Base-by-base conservation (phyloP, 2,797 vertebrate genomes). In the Chromis chromis region DNA sequence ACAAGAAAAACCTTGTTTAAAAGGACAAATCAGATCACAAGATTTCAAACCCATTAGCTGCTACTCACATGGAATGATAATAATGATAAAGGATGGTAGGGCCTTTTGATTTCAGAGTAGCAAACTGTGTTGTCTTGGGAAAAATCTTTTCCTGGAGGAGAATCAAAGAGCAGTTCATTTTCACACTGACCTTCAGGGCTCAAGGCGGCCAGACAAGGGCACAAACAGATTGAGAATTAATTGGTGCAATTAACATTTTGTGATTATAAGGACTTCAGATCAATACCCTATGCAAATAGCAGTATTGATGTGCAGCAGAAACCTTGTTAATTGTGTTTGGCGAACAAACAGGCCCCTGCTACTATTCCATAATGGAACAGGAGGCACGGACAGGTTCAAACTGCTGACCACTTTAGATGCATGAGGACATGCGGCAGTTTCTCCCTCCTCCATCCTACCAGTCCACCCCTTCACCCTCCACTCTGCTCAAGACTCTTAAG, bases 181-280 rank as follows among this genome's bases (percentile, higher is more conserved):
- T 96, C 93, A 87, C 83, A 90, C 95, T 97, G 96, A 98, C 97
- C 96, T 99, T 97, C 95, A 96, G 89, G 82, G 89, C 94, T 95
- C 91, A 94, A 94, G 88, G 91, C 92, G 93, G 93, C 94, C 93
- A 95, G 95, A 92, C 94, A 95, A 93, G 93, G 95, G 94, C 95
- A 94, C 91, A 94, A 96, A 96, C 94, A 97, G 96, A 96, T 96
- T 96, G 96, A 94, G 94, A 97, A 98, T 98, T 98, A 98, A 98
- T 98, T 98, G 96, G 95, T 95, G 93, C 96, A 97, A 98, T 99
- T 99, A 98, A 97, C 95, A 95, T 97, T 97, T 97, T 96, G 96
- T 94, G 92, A 95, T 96, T 96, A 96, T 98, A 99, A 98, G 96
- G 96, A 95, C 95, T 96, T 89, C 83, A 90, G 96, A 97, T 98